Percentiles rank a stretch among this genome's conserved stretches.
Conservation (phyloP, 2,113 vertebrate genomes). For the Notarius lentiginosus region DNA sequence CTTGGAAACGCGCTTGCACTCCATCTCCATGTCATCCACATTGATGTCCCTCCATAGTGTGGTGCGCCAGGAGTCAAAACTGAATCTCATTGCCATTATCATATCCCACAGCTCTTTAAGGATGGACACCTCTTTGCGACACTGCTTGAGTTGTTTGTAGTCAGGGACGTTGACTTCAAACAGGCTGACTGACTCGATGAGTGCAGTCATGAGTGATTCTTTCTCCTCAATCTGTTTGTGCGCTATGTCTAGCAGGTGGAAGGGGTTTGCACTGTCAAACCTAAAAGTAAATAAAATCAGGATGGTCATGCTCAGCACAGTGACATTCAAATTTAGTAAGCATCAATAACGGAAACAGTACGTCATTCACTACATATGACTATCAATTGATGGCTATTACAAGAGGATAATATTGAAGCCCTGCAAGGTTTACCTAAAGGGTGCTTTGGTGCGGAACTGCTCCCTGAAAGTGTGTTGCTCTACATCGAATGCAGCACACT, state of each 20-base stretch:
- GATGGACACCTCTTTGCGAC: conserved; percentile 78
- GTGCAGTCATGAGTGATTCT: conserved; percentile 81
- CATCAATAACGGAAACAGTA: neutral
- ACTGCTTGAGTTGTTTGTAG: conserved; percentile 85
- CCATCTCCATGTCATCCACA: conserved; percentile 87
- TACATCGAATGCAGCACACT: conserved; percentile 77
- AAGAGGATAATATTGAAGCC: neutral
- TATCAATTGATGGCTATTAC: neutral
- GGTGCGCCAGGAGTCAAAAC: conserved; percentile 80
- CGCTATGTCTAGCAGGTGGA: conserved; percentile 78
- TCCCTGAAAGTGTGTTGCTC: conserved; percentile 81
- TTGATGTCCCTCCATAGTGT: conserved; percentile 85
- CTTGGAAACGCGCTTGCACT: conserved; percentile 86
- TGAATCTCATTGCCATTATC: conserved; percentile 63
- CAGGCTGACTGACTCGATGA: conserved; percentile 81
- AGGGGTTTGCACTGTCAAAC: conserved; percentile 78
- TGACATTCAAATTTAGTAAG: neutral
- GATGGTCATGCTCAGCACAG: neutral
- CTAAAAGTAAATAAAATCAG: conserved; percentile 60
- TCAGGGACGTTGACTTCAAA: conserved; percentile 90
- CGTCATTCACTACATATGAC: too few relatives aligned
- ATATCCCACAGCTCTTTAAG: conserved; percentile 78
- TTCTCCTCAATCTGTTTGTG: conserved; percentile 80
- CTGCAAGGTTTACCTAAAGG: conserved; percentile 79
- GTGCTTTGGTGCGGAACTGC: conserved; percentile 76